A percentile compares a stretch with the other conserved stretches of the same genome.
Evolutionary conservation across 2,113 vertebrate species (phyloP).

Genomic region (Ia io): DNA sequence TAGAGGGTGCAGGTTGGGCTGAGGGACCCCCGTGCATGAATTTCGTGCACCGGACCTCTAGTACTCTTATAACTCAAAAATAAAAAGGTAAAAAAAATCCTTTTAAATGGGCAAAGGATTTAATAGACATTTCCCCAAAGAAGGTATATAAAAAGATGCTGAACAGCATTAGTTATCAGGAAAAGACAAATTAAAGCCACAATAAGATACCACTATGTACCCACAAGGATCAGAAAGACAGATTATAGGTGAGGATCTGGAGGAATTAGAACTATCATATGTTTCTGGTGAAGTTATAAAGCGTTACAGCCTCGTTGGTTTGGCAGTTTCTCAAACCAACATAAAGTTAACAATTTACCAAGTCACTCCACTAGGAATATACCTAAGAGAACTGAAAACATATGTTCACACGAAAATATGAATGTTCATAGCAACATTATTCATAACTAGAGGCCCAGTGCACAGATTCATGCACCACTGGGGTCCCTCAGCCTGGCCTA

Average conservation of each 20-base stretch:
- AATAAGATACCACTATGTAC: not conserved
- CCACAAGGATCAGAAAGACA: not conserved
- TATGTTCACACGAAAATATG: not conserved
- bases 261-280: not conserved
- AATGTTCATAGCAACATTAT: not conserved
- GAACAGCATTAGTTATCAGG: not conserved
- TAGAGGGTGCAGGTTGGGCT: no score
- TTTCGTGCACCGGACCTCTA: no score
- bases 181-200: not conserved
- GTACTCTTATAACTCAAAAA: not conserved
- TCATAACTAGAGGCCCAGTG: not conserved
- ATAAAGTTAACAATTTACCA: not conserved
- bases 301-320: not conserved
- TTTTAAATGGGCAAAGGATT: not conserved
- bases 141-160: not conserved
- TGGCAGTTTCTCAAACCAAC: not conserved
- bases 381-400: not conserved
- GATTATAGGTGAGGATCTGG: not conserved
- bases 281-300: not conserved
- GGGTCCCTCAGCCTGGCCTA: no score
- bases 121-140: not conserved
- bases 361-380: not conserved
- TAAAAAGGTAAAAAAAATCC: not conserved
- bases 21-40: no score
- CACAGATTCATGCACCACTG: not conserved